Conservation (phyloP, 2,113 vertebrate species). For the Prinia subflava region DNA sequence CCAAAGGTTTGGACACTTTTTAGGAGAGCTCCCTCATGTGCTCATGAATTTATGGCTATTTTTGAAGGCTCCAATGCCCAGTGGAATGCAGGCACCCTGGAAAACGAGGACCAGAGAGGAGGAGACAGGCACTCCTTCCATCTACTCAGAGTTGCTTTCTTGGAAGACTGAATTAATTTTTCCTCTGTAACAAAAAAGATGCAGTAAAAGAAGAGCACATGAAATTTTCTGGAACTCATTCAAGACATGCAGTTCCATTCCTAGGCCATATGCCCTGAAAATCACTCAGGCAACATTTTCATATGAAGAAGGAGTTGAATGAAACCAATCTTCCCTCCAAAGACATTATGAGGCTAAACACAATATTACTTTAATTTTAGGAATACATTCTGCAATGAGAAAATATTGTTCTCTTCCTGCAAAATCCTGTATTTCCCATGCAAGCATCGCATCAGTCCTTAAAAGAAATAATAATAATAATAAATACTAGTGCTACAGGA, state of each 20-base stretch:
- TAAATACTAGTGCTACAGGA: neutral
- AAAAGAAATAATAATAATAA: neutral
- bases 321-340: neutral
- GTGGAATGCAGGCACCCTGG: neutral
- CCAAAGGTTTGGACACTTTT: neutral
- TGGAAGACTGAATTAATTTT: conserved; percentile 48
- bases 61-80: neutral
- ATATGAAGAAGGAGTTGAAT: neutral
- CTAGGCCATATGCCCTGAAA: conserved; percentile 49
- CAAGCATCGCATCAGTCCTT: neutral
- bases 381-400: neutral
- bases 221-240: conserved; percentile 51
- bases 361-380: neutral
- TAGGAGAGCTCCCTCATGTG: neutral
- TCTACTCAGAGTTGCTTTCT: neutral
- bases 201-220: conserved; percentile 12
- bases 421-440: neutral
- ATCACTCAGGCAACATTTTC: conserved; percentile 12
- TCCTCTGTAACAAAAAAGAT: conserved; percentile 12
- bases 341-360: neutral
- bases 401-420: neutral
- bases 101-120: neutral
- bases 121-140: neutral
- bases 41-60: neutral
- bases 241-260: conserved; percentile 22